Evolutionary conservation across 1,140 invertebrate genomes (phyloP).

Genomic region (Ceratitis capitata): DNA sequence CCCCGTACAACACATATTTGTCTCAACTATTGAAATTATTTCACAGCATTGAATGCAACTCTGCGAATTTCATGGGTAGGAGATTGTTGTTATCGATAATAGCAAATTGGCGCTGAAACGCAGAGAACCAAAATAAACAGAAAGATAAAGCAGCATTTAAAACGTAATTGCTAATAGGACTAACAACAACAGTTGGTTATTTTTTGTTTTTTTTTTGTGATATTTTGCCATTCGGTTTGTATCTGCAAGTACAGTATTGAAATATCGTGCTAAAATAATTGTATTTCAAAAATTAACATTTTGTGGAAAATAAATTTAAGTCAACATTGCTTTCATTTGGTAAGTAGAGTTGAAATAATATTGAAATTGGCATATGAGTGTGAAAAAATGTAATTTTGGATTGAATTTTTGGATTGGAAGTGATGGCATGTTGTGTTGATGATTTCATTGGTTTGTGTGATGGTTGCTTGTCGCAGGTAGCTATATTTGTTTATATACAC

Average conservation of each 20-base stretch:
- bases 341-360: background rate
- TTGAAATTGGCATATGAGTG: background rate
- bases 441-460: background rate
- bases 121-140: conserved; percentile 6
- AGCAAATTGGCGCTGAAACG: background rate
- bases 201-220: no score
- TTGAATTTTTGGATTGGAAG: background rate
- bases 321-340: background rate
- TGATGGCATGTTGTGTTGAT: background rate
- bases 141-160: background rate
- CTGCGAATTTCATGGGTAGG: background rate
- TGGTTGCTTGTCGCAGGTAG: background rate
- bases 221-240: background rate
- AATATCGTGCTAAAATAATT: background rate
- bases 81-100: background rate
- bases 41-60: background rate
- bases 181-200: conserved; percentile 9
- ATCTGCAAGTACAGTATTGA: background rate
- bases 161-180: background rate
- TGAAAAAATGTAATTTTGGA: background rate
- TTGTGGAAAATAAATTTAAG: background rate
- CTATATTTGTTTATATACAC: background rate
- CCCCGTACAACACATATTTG: no score
- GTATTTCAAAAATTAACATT: background rate
- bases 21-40: background rate